These are phyloP conservation scores for Otolemur crassicaudatus DNA, from an alignment of 2,797 vertebrate genomes.

Conservation along the genomic window DNA sequence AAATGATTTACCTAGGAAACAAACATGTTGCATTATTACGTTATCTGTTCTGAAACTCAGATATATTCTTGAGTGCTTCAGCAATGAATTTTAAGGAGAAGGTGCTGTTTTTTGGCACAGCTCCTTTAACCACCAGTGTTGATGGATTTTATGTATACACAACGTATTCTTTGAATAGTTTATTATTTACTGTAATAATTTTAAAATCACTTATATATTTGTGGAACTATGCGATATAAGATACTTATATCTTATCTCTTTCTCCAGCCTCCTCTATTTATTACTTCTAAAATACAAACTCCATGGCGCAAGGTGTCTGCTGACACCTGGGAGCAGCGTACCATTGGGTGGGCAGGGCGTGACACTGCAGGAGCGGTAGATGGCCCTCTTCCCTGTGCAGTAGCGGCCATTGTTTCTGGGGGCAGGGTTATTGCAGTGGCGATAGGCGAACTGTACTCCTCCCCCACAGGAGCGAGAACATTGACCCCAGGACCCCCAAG, in stretches of 20 bases:
- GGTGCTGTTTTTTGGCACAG: not conserved
- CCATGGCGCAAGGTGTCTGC: accelerated
- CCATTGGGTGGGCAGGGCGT: conserved; percentile 90
- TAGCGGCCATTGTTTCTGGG: conserved; percentile 96
- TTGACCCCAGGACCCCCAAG: conserved; percentile 97
- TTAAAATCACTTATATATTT: not conserved
- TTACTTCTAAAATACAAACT: not conserved
- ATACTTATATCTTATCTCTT: not conserved
- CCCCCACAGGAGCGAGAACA: conserved; percentile 96
- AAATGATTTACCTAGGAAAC: conserved; percentile 93
- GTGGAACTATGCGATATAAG: not conserved
- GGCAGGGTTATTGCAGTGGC: conserved; percentile 97
- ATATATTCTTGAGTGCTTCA: not conserved
- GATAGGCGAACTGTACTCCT: conserved; percentile 97
- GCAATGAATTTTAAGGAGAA: not conserved
- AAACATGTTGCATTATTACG: conserved; percentile 58
- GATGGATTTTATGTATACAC: not conserved
- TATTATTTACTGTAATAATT: not conserved
- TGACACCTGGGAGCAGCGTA: conserved; percentile 82
- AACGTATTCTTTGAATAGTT: not conserved
- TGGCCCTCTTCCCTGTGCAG: conserved; percentile 96
- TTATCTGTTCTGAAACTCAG: not conserved
- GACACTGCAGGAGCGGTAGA: conserved; percentile 95
- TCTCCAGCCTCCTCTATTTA: not conserved
- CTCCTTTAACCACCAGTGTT: not conserved